Conservation (phyloP, 2,113 vertebrate species). For the Micromys minutus region DNA sequence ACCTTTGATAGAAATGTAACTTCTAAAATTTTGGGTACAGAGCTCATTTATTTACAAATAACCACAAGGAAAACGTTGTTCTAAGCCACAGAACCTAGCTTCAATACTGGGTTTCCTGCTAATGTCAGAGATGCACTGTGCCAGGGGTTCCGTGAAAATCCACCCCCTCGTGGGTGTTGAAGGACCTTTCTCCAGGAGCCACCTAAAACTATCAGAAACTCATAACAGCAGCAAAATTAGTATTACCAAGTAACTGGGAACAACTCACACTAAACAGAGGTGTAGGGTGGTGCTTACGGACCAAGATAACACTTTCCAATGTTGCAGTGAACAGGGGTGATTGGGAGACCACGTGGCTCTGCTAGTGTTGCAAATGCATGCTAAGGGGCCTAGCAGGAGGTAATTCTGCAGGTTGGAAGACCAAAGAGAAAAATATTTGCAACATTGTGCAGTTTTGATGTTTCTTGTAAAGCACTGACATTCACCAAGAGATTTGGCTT, state of each 20-base stretch:
- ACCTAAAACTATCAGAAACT: no score
- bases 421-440: constrained; percentile 40
- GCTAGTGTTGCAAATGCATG: constrained; percentile 8
- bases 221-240: not conserved
- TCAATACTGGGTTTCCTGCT: not conserved
- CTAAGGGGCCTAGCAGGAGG: constrained; percentile 38
- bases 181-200: no score
- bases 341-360: constrained; percentile 45
- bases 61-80: not conserved
- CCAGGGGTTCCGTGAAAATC: not conserved
- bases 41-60: constrained; percentile 26
- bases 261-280: not conserved
- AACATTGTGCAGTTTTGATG: constrained; percentile 3
- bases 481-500: not conserved
- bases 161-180: not conserved
- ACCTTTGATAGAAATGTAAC: constrained; percentile 20
- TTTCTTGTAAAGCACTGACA: not conserved
- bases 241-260: not conserved
- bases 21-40: not conserved
- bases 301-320: constrained; percentile 30
- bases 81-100: not conserved
- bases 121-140: not conserved
- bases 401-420: constrained; percentile 23
- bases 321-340: not conserved
- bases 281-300: constrained; percentile 12